Evolutionary conservation across 2,113 vertebrate genomes (phyloP), one percentile per base, ranked within the genome.

Genomic region (Hippocampus abdominalis): DNA sequence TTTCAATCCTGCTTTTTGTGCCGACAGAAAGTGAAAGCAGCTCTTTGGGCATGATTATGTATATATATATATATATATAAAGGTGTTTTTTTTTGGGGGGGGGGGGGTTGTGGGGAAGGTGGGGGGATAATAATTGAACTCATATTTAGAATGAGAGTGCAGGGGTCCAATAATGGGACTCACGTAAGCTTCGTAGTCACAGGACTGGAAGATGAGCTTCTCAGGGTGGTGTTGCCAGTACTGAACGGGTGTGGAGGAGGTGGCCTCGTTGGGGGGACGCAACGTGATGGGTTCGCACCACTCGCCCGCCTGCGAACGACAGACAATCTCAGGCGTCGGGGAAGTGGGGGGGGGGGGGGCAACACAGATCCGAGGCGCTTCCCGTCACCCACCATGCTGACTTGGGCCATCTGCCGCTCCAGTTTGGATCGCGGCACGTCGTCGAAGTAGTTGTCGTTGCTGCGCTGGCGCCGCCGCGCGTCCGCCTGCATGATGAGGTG

Each of bases 401-500:
- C 97, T 96, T 99, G 97, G 72, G 97, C 97, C 97, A 99, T 99
- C 94, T 99, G 97, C 89, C 97, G 94, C 91, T 99, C 97, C 92
- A 99, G 94, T 90, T 99, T 99, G 85, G 96, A 98, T 88, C 97
- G 93, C 72, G 97, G 97, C 90, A 97, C 95, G 89, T 99, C 97
- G 75, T 99, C 97, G 56, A 98, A 98, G 91, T 99, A 99, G 94
- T 94, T 99, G 83, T 99, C 97, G 86, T 97, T 98, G 94, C 95
- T 95, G 93, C 97, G 94, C 89, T 97, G 95, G 92, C 96, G 93
- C 86, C 97, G 95, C 90, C 96, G 94, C 79, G 96, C 97, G 92
- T 98, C 97, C 2, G 96, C 97, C 95, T 99, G 97, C 97, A 99
- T 99, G 93, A 99, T 99, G 94, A 99, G 96, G 91, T 99, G 97